phyloP scores from a whole-genome alignment of 2,797 vertebrate genomes.

The Myotis myotis region DNA sequence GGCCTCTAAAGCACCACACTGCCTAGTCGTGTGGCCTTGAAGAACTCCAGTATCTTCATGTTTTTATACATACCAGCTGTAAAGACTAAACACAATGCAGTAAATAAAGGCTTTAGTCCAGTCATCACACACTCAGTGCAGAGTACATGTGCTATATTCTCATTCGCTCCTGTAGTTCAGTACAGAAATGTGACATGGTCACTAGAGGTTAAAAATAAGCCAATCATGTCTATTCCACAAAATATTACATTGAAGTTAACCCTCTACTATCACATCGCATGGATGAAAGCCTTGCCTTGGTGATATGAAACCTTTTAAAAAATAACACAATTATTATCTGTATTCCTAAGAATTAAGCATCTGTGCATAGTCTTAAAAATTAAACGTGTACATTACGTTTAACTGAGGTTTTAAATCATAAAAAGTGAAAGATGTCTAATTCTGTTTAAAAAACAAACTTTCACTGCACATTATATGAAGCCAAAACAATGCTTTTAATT shows the following conservation, averaged over 20 bases:
- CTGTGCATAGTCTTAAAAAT: neutral
- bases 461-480: neutral
- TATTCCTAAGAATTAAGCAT: neutral
- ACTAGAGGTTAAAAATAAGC: neutral
- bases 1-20: accelerated
- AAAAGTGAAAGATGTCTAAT: neutral
- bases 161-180: too few species aligned
- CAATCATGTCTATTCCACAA: neutral
- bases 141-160: accelerated
- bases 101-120: neutral
- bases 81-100: neutral
- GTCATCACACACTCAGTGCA: accelerated
- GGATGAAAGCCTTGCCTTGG: neutral
- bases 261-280: neutral
- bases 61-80: neutral
- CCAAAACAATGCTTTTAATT: slow-evolving; percentile 6
- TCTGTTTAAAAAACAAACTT: neutral
- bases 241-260: neutral
- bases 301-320: neutral
- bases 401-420: neutral
- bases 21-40: neutral
- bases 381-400: neutral
- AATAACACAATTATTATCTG: neutral
- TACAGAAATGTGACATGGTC: accelerated
- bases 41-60: neutral